Conservation (phyloP, 1,140 invertebrate genomes). For the Pararge aegeria region DNA sequence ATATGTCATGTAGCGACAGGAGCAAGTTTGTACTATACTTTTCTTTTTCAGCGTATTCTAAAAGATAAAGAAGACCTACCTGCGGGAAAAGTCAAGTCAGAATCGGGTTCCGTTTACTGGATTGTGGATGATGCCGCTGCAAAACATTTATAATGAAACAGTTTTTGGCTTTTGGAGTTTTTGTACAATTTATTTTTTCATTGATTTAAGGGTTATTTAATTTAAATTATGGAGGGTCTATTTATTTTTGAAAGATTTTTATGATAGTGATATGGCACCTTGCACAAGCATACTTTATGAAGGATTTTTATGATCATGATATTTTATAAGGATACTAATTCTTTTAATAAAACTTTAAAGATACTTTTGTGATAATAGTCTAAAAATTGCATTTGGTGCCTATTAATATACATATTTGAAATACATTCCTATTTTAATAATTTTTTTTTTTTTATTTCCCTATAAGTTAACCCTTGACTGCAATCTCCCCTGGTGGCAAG, state of each 20-base stretch:
- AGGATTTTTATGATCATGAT: constrained; percentile 1
- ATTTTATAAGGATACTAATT: neutral
- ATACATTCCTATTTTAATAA: constrained; percentile 26
- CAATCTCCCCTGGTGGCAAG: no score
- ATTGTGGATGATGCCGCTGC: constrained; percentile 89
- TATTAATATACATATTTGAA: neutral
- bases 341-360: no score
- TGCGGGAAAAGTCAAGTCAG: constrained; percentile 85
- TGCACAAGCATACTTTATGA: no score
- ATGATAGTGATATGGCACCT: no score
- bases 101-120: constrained; percentile 86
- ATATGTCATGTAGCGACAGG: no score
- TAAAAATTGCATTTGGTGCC: constrained; percentile 9
- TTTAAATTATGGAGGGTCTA: no score
- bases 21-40: no score
- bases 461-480: no score
- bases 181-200: no score
- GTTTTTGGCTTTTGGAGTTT: no score
- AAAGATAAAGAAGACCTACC: constrained; percentile 87
- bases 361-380: neutral
- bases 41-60: constrained; percentile 84
- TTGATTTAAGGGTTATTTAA: no score
- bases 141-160: constrained; percentile 46
- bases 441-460: constrained; percentile 2
- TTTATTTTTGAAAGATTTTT: no score